Evolutionary conservation across 2,113 vertebrate species (phyloP).

Genomic region (Rhinoderma darwinii): DNA sequence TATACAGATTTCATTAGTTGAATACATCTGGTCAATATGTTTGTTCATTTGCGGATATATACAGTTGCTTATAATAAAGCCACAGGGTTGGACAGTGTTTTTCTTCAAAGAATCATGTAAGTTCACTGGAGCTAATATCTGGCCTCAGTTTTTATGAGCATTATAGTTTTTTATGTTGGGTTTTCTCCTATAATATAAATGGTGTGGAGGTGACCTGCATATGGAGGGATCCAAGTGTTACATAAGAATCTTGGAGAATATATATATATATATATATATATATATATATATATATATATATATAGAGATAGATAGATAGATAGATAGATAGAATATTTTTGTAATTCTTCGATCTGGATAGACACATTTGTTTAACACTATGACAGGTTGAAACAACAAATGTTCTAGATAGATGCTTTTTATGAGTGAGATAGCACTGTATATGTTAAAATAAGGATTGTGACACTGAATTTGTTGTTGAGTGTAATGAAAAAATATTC

Average conservation of each 20-base stretch:
- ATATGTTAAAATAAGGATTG: background rate
- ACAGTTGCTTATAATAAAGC: background rate
- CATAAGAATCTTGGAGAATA: background rate
- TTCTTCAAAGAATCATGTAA: background rate
- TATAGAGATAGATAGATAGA: no score
- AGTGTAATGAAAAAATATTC: background rate
- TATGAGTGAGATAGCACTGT: background rate
- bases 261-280: background rate
- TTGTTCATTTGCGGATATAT: background rate
- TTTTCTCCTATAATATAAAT: background rate
- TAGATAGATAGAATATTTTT: no score
- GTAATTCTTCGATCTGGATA: no score
- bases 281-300: no score
- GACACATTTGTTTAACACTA: background rate
- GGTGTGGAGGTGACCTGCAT: background rate
- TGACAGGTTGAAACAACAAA: no score
- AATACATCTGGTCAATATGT: background rate
- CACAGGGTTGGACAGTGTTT: background rate
- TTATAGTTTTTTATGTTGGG: conserved; percentile 4
- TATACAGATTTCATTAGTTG: background rate
- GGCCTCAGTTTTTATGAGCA: background rate
- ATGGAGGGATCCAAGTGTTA: background rate
- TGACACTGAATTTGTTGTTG: background rate
- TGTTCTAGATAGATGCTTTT: background rate
- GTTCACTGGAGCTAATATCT: background rate